Evolutionary conservation across 2,797 vertebrate genomes (phyloP), one percentile per base, ranked within the genome.

Genomic region (Danio jaintianensis): DNA sequence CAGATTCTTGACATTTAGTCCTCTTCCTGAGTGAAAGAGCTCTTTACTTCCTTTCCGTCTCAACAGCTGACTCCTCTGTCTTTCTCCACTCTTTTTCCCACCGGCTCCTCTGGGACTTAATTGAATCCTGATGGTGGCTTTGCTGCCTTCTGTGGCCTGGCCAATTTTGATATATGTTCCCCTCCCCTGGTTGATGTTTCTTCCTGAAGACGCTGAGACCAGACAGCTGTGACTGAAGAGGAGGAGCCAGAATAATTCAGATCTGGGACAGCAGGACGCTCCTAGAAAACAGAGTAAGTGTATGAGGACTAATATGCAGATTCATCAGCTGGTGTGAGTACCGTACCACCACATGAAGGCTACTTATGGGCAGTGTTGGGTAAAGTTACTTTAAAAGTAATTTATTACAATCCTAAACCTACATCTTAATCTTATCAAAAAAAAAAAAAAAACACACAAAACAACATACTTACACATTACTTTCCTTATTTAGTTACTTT

Each of bases 51-150:
- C 78, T 78, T 67, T 63, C 67, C 29, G 8, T 78, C 50, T 70
- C 55, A 75, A 81, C 70, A 75, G 68, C 67, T 73, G 73, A 72
- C 77, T 61, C 12, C 43, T 61, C 62, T 55, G 76, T 79, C 77
- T 78, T 78, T 79, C 81, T 47, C 29, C 76, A 78, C 47, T 75
- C 78, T 16, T n/a, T 62, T 53, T 72, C 80, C 67, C 72, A 76
- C 47, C 16, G 11, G 63, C n/a, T 38, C 75, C 66, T 75, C 52
- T 77, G 72, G 71, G 73, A 68, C 64, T 78, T 82, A 85, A 85
- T 84, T 72, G 78, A 72, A 71, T 78, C 79, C 85, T 82, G 74
- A 85, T 83, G 82, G 76, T 80, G 68, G 40, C 47, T 66, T 56
- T 22, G 18, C 75, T 80, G 12, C 13, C 74, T 47, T 75, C 63